phyloP scores from a whole-genome alignment of 2,888 invertebrate species.

The Callyntrura sp. region DNA sequence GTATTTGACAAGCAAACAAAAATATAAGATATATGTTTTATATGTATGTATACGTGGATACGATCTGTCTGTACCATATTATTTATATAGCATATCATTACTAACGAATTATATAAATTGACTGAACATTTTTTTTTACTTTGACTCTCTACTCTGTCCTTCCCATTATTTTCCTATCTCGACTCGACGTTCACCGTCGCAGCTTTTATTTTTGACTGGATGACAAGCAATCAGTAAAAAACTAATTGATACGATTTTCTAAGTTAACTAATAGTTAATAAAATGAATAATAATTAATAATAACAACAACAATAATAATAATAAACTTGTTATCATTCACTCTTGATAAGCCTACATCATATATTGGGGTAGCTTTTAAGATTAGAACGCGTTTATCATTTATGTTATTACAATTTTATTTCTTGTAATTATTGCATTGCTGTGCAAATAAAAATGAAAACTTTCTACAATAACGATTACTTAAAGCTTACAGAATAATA shows the following conservation, averaged over 20 bases:
- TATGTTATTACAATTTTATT: background rate
- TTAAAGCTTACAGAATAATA: too few relatives aligned
- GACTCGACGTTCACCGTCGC: too few relatives aligned
- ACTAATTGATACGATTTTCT: background rate
- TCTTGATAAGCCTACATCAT: background rate
- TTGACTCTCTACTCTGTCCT: background rate
- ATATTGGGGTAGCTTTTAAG: background rate
- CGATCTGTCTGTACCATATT: too few relatives aligned
- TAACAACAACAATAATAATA: background rate
- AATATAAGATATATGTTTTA: conserved; percentile 46
- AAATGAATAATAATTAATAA: too few relatives aligned
- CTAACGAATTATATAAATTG: conserved; percentile 23
- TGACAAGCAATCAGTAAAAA: conserved; percentile 53
- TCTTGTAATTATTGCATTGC: conserved; percentile 34
- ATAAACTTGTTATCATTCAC: background rate
- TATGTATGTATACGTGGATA: too few relatives aligned
- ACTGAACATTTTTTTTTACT: conserved; percentile 35
- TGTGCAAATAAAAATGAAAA: conserved; percentile 5
- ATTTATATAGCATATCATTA: background rate
- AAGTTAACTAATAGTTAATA: too few relatives aligned
- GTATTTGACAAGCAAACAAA: conserved; percentile 37
- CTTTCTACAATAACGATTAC: background rate
- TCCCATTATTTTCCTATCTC: too few relatives aligned
- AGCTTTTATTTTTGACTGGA: conserved; percentile 34
- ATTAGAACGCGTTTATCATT: too few relatives aligned